Evolutionary conservation across 2,113 vertebrate genomes (phyloP), one percentile per base, ranked within the genome.

Genomic region (Apodemus sylvaticus): DNA sequence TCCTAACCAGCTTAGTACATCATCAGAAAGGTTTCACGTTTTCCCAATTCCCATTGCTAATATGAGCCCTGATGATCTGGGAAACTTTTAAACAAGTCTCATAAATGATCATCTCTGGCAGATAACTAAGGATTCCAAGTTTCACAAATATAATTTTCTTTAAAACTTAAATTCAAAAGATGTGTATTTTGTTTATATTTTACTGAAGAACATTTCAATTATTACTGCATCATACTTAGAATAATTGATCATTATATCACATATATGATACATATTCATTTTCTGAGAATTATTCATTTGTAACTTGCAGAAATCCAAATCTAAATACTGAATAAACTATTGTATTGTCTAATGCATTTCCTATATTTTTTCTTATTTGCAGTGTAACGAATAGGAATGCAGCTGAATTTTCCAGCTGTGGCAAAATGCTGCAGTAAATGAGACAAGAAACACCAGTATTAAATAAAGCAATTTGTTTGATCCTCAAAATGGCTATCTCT

Each of bases 331-430:
- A 97, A 94, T 68, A 94, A 83, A 93, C 26, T 58, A 78, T 55
- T 94, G 93, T 76, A 91, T 68, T 86, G 34, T 86, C 13, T 94
- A 79, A 90, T 93, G 19, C 73, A 86, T 87, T 68, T 86, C 22
- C 39, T 73, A 74, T 12, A 26, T 62, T 55, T 95, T 94, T 94
- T 93, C 86, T 95, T 95, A 76, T 83, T 93, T 93, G 34, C 79
- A 94, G 66, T 58, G 42, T 20, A 93, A 55, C 62, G 62, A 74
- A 51, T 87, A 96, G 83, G 90, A 90, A 92, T 90, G 62, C 92
- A 97, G 92, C 88, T 97, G 92, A 71, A 88, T 93, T 90, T 70
- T 93, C 85, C 93, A 96, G 95, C 92, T 95, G 96, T 89, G 78
- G 93, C 77, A 96, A 94, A 94, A 39, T 76, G 20, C 95, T 96